Conservation (phyloP, 2,113 vertebrate genomes). For the Trogon melanurus region DNA sequence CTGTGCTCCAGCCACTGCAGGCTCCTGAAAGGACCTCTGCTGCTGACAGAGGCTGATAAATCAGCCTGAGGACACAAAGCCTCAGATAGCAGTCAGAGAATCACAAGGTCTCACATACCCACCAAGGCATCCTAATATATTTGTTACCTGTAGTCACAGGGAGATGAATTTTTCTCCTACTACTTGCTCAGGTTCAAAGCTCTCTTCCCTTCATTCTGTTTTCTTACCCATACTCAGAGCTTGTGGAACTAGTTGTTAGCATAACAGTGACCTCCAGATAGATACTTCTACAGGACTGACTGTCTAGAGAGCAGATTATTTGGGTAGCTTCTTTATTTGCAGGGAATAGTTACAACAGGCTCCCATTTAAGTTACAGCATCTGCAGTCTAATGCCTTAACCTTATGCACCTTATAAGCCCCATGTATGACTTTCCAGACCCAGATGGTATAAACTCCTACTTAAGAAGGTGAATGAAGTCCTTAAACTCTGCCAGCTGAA, state of each 20-base stretch:
- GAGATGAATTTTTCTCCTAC: neutral
- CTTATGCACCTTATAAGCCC: neutral
- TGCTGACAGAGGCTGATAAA: slow-evolving; percentile 4
- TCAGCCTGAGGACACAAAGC: neutral
- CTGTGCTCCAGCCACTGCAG: neutral
- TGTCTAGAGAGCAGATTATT: neutral
- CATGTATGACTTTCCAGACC: neutral
- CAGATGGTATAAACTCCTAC: neutral
- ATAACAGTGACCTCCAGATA: neutral
- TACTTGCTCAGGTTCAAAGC: neutral
- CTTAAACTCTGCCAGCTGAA: neutral
- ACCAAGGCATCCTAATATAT: neutral
- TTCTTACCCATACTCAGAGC: neutral
- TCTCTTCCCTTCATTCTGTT: neutral
- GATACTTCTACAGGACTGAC: neutral
- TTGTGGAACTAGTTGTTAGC: neutral
- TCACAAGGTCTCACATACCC: neutral
- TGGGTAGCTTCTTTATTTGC: neutral
- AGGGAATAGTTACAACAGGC: neutral
- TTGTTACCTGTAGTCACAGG: neutral
- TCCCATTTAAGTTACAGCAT: neutral
- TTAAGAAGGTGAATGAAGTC: neutral
- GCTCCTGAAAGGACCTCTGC: slow-evolving; percentile 42
- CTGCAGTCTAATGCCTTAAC: neutral
- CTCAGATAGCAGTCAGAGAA: neutral